These are phyloP conservation scores for Heliconius nattereri DNA, from an alignment of 1,140 invertebrate species.

Conservation along the genomic window DNA sequence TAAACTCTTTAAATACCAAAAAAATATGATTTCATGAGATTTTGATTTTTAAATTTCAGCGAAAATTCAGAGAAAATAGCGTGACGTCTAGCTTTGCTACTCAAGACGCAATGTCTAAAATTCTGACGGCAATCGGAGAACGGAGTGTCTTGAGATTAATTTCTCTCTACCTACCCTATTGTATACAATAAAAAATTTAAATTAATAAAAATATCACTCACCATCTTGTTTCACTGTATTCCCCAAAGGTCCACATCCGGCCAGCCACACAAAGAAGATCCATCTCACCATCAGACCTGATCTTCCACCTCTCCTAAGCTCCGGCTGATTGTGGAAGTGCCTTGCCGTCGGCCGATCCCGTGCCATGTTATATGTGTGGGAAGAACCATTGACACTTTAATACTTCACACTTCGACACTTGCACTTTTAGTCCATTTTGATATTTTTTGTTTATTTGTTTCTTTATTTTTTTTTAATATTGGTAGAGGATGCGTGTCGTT, in stretches of 20 bases:
- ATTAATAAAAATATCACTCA: constrained; percentile 44
- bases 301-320: constrained; percentile 57
- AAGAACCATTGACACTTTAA: constrained; percentile 43
- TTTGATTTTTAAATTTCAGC: too few species aligned
- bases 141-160: too few species aligned
- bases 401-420: background rate
- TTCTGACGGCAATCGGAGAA: too few species aligned
- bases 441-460: background rate
- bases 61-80: too few species aligned
- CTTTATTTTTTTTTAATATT: background rate
- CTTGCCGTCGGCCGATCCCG: constrained; percentile 61
- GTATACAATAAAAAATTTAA: background rate
- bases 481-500: too few species aligned
- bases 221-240: constrained; percentile 75
- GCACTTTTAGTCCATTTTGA: background rate
- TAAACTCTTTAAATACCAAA: too few species aligned
- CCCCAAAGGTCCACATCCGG: constrained; percentile 63
- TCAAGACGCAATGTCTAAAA: too few species aligned
- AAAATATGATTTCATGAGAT: too few species aligned
- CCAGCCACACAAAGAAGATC: constrained; percentile 69
- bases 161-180: too few species aligned
- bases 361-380: constrained; percentile 45
- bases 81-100: too few species aligned
- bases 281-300: constrained; percentile 66
- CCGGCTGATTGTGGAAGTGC: constrained; percentile 73